Evolutionary conservation across 2,888 invertebrate genomes (phyloP), one percentile per base, ranked within the genome.

Genomic region (Oligia strigilis): DNA sequence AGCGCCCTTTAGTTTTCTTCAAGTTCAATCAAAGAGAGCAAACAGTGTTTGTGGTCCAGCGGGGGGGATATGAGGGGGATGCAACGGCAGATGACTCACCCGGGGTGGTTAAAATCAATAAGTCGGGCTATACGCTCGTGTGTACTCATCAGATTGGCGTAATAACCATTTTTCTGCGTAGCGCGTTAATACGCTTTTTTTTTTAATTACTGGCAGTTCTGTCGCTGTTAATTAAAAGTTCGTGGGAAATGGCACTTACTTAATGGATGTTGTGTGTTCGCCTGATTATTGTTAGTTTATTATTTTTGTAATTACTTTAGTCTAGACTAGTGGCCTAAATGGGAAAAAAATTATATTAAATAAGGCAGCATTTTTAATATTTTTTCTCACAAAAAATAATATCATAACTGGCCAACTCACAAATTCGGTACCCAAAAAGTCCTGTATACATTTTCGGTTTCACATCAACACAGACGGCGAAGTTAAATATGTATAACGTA

Each of bases 91-190:
- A 95, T 96, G 96, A 97, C 93, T 96, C 96, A 96, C 93, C 91
- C 91, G 87, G 94, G 94, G 91, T 87, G 92, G 94, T 93, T 94
- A 93, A 92, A 97, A 97, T 97, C 97, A 96, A 97, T 97, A 97
- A 95, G 94, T 89, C 87, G 89, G 83, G 80, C 80, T 84, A 43
- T 62, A 58, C 76, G 81, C 77, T 84, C 81, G 81, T 82, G 84
- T 86, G 89, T 88, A 81, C 84, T 67, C 74, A 89, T 80, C 81
- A 85, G 77, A 85, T 87, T 83, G 83, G 75, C 76, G 88, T 87
- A 85, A 85, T 86, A 85, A 87, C 70, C 78, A 84, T 90, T 91
- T 88, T 89, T 87, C 83, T 85, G 80, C 81, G 82, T 75, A 80
- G 58, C 43, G 81, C 74, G 71, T 79, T 84, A 82, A 80, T 87